Evolutionary conservation across 1,140 invertebrate genomes (phyloP), one percentile per base, ranked within the genome.

Genomic region (Drosophila burlai): DNA sequence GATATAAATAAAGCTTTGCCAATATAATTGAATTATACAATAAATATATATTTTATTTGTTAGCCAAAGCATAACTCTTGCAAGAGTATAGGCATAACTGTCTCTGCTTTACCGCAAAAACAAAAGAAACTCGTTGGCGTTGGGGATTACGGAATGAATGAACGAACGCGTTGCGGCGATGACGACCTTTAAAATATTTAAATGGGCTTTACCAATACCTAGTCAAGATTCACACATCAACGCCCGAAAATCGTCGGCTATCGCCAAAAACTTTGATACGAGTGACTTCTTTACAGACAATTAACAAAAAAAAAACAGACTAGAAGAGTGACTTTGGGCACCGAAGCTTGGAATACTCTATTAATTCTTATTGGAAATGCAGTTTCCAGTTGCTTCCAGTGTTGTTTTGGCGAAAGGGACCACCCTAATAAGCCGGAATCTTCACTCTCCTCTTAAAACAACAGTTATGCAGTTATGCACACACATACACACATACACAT

Each of bases 161-260:
- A 11, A 34, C 15, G 42, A 11, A 34, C 15, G 59, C 43, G 34
- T 21, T 31, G 24, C 31, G 49, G 24, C 31, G 29, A 36, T 55
- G 40, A 42, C 43, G 55, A 72, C 42, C 66, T 79, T 72, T 47
- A 57, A 55, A 49, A 26, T 61, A 69, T 72, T 57, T 62, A 64
- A 73, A 65, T 79, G 34, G 50, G 50, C 29, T 31, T 40, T 57
- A 40, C 24, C n/a, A 40, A 57, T 57, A 57, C 54, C 54, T 40
- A n/a, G 36, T 40, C 36, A 57, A 57, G 54, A 40, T 40, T 57
- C 54, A 57, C 54, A 57, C 54, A 57, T 26, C n/a, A 21, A 36
- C 11, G 13, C 15, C 18, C 36, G 54, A 57, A 57, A 26, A 49
- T 26, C 45, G 45, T 4, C 45, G 16, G 18, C 43, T 46, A 54